Percentiles rank a stretch among this genome's conserved stretches.
These are phyloP conservation scores for Anolis sagrei DNA, from an alignment of 2,113 vertebrate species.

Conservation along the genomic window DNA sequence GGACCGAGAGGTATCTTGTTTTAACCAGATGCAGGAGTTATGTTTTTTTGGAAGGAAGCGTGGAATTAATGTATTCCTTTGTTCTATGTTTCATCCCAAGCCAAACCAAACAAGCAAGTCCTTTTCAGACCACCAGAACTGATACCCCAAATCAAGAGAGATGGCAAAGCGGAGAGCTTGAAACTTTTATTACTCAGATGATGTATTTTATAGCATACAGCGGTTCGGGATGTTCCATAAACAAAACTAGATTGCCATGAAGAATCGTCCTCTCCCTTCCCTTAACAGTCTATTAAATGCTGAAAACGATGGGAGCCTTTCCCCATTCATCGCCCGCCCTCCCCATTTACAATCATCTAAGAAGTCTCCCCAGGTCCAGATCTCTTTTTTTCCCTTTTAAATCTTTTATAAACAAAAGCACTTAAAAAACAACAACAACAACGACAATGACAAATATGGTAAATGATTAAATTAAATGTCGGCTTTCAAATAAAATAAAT, in stretches of 20 bases:
- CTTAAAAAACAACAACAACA: constrained; percentile 36
- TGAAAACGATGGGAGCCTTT: constrained; percentile 33
- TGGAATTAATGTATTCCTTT: background rate
- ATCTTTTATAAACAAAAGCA: constrained; percentile 47
- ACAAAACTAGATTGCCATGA: constrained; percentile 58
- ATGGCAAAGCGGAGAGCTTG: constrained; percentile 51
- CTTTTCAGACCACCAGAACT: constrained; percentile 5
- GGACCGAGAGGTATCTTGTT: no score
- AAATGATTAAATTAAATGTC: constrained; percentile 68
- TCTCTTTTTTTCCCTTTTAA: constrained; percentile 6
- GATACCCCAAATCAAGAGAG: constrained; percentile 8
- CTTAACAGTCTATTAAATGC: constrained; percentile 59
- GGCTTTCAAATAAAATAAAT: constrained; percentile 63
- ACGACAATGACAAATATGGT: constrained; percentile 39
- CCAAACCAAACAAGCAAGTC: background rate
- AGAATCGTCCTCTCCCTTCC: constrained; percentile 56
- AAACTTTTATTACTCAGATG: constrained; percentile 71
- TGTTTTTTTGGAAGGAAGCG: no score
- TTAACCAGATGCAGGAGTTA: rapidly evolving
- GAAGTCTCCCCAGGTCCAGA: constrained; percentile 37
- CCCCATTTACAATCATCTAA: constrained; percentile 52
- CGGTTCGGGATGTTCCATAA: constrained; percentile 65
- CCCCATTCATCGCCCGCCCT: background rate
- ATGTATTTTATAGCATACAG: constrained; percentile 68
- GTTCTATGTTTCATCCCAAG: constrained; percentile 1